Evolutionary conservation across 2,113 vertebrate genomes (phyloP), one percentile per base, ranked within the genome.

Genomic region (Glaucidium brasilianum): DNA sequence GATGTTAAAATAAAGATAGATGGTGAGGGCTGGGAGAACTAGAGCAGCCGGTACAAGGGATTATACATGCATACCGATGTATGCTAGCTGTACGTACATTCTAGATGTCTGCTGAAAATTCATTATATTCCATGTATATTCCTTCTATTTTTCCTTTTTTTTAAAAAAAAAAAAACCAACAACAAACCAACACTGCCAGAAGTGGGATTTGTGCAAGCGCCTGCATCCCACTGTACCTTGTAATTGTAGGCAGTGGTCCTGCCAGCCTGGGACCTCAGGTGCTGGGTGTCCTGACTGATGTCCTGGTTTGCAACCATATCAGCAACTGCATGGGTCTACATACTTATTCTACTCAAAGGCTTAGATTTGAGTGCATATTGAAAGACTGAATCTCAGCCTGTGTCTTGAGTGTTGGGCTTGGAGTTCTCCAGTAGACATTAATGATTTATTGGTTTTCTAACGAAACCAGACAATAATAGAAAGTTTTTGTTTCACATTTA

Each of bases 61-160:
- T 68, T 35, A 20, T 37, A 8, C 3, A 1, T 72, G 16, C 29
- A 39, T 56, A 69, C 7, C 19, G 59, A 18, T 0, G 0, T 34
- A 30, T 69, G 30, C n/a, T 66, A 69, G 26, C 30, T 10, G 15
- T 34, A 67, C 35, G 35, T n/a, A 37, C 1, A 1, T 50, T 62
- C 25, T 66, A 41, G 35, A 83, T 5, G 3, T 5, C 30, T 79
- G 58, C 32, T 76, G 66, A 68, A 92, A 90, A 92, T 30, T 55
- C 30, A 34, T 55, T 17, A 1, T 56, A n/a, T 39, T 82, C 67
- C 1, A 12, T 67, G 63, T 52, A 32, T 73, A 56, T 76, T 76
- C 13, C 32, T 82, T 58, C 41, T 72, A 0, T 50, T 90, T 64
- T 88, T 63, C 3, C 0, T 9, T 10, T 10, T 27, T 4, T 8